These are phyloP conservation scores for Hydractinia echinata DNA, from an alignment of 30 jellyfish, hydroid and myxozoan genomes.

Conservation along the genomic window DNA sequence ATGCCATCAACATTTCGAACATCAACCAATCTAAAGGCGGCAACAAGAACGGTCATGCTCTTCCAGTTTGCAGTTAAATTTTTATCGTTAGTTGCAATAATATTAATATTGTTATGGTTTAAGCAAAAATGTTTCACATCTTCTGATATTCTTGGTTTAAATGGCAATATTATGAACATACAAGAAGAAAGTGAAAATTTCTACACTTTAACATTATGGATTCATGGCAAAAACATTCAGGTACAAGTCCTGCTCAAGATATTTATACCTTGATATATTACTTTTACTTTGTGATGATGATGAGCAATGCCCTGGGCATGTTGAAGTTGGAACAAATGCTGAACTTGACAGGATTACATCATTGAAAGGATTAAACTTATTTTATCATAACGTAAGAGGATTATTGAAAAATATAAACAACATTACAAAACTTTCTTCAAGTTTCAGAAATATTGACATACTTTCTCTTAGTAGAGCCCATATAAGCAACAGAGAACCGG, in stretches of 20 bases:
- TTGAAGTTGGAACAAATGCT: no score
- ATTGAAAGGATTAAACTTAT: no score
- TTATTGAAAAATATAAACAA: no score
- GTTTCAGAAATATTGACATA: no score
- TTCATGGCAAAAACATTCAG: not conserved
- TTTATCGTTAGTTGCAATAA: not conserved
- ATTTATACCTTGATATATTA: not conserved
- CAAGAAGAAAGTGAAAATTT: not conserved
- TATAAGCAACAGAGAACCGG: no score
- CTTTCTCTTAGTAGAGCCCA: no score
- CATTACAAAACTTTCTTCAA: no score
- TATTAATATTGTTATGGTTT: not conserved
- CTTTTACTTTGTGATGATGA: not conserved
- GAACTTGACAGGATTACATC: no score
- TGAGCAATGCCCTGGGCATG: no score
- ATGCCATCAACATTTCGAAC: no score
- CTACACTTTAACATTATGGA: conserved; percentile 1
- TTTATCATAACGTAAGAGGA: no score
- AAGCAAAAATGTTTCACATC: not conserved
- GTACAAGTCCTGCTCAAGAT: not conserved
- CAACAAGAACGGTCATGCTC: conserved; percentile 4
- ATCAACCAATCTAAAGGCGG: not conserved
- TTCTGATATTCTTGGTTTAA: conserved; percentile 5
- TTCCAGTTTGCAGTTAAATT: conserved; percentile 2
- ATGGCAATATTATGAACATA: not conserved